Evolutionary conservation across 2,113 vertebrate genomes (phyloP).

Genomic region (Tauraco erythrolophus): DNA sequence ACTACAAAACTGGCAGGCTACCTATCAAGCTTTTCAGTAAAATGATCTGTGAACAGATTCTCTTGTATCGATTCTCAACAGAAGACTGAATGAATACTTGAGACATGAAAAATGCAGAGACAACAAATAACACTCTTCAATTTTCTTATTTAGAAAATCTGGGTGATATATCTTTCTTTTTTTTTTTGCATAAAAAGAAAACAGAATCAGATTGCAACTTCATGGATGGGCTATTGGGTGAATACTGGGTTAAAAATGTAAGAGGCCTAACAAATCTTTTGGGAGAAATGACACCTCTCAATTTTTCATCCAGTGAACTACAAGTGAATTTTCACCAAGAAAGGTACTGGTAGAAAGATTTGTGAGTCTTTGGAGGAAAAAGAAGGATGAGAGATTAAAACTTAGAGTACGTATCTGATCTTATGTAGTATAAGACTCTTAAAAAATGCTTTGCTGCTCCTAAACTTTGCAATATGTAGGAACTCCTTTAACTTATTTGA

Average conservation of each 20-base stretch:
- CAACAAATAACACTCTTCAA: conserved; percentile 16
- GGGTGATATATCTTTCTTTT: not conserved
- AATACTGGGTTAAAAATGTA: not conserved
- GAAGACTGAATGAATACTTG: conserved; percentile 15
- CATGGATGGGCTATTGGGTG: not conserved
- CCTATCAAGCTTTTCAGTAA: not conserved
- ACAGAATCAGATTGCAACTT: not conserved
- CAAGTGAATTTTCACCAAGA: not conserved
- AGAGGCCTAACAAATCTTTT: conserved; percentile 2
- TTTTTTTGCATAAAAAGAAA: not conserved
- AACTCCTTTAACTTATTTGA: not conserved
- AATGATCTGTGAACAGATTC: not conserved
- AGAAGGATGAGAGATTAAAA: not conserved
- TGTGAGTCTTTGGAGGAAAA: not conserved
- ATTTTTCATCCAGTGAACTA: not conserved
- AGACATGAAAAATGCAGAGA: not conserved
- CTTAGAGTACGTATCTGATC: not conserved
- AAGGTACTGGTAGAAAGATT: not conserved
- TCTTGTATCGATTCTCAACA: not conserved
- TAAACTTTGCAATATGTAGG: not conserved
- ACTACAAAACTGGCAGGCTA: not conserved
- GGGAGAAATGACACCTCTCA: not conserved
- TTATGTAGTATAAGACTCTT: not conserved
- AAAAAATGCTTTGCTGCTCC: not conserved
- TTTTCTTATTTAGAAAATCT: conserved; percentile 14